phyloP scores from a whole-genome alignment of 1,140 invertebrate genomes.

The Leptinotarsa undecemlineata region DNA sequence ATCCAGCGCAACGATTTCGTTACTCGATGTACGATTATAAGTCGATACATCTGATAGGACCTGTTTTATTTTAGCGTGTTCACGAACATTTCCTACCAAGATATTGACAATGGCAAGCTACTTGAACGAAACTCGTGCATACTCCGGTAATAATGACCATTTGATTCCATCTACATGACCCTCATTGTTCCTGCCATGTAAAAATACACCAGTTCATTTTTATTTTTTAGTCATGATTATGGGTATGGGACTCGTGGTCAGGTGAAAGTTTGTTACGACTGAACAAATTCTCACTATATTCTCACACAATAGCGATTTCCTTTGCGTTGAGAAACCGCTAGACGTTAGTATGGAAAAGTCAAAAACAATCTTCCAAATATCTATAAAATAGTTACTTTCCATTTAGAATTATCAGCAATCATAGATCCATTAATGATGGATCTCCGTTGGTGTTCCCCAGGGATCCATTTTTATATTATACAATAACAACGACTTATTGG shows the following conservation, averaged over 20 bases:
- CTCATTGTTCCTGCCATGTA: constrained; percentile 26
- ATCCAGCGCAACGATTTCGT: constrained; percentile 28
- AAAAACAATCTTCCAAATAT: too few species aligned
- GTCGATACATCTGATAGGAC: constrained; percentile 37
- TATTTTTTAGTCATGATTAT: constrained; percentile 3
- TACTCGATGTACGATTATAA: constrained; percentile 33
- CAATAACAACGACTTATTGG: too few species aligned
- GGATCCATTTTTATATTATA: too few species aligned
- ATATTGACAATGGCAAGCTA: constrained; percentile 38
- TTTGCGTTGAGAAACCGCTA: too few species aligned
- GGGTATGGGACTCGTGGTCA: background rate
- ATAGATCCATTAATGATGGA: too few species aligned
- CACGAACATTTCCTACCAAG: constrained; percentile 29
- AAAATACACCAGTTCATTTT: constrained; percentile 23
- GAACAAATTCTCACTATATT: too few species aligned
- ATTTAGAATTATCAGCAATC: too few species aligned
- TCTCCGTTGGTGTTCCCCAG: too few species aligned
- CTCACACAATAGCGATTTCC: too few species aligned
- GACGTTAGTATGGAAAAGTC: too few species aligned
- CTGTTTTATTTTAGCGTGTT: constrained; percentile 34
- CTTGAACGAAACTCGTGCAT: constrained; percentile 34
- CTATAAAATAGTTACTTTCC: too few species aligned
- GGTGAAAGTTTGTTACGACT: too few species aligned
- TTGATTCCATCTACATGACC: constrained; percentile 31
- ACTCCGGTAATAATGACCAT: constrained; percentile 28